phyloP scores from a whole-genome alignment of 2,113 vertebrate genomes.

The Sapajus apella region DNA sequence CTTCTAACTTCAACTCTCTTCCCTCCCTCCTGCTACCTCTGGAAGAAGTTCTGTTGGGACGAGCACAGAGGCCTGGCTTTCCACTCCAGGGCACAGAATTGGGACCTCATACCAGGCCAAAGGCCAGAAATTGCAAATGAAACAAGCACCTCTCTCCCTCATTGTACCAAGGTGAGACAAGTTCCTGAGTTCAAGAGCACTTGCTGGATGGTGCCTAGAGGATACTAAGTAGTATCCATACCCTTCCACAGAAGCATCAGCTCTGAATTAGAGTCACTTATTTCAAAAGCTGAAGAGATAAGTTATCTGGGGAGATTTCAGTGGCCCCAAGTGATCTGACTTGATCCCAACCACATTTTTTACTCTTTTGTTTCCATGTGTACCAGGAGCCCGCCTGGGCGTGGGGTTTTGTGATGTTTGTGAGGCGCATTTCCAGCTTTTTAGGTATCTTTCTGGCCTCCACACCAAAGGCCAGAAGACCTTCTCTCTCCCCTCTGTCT shows the following conservation, averaged over 20 bases:
- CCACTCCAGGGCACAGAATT: background rate
- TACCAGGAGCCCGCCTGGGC: background rate
- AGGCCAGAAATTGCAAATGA: background rate
- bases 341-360: background rate
- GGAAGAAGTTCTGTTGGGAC: too few species aligned
- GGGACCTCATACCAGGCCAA: accelerated
- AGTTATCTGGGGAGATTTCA: background rate
- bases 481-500: background rate
- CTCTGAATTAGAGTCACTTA: background rate
- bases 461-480: background rate
- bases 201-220: too few species aligned
- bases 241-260: accelerated
- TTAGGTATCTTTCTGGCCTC: background rate
- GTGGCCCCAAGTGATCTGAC: background rate
- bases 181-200: too few species aligned
- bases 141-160: background rate
- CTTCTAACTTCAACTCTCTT: background rate
- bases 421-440: background rate
- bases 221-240: background rate
- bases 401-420: accelerated
- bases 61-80: background rate
- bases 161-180: background rate
- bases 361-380: background rate
- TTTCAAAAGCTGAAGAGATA: background rate
- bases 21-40: background rate